Percentiles rank a stretch among this genome's conserved stretches.
Conservation (phyloP, 1,140 invertebrate species). For the Zaprionus africanus region DNA sequence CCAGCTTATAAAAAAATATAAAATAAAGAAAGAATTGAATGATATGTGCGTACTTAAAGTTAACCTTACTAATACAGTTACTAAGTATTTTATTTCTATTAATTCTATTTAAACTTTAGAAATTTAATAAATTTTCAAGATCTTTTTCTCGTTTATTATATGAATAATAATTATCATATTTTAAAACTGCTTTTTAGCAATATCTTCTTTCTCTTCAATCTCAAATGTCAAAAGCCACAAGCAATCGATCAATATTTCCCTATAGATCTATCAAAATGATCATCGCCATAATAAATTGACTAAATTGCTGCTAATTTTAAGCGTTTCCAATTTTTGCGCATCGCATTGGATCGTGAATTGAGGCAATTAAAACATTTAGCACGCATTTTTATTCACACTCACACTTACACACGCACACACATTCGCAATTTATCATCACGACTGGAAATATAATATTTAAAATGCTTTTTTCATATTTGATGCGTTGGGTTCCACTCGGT, state of each 20-base stretch:
- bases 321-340: conserved; percentile 61
- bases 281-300: conserved; percentile 43
- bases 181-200: neutral
- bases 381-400: conserved; percentile 62
- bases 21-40: too few species aligned
- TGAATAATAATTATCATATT: too few species aligned
- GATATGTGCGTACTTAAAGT: too few species aligned
- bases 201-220: neutral
- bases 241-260: conserved; percentile 27
- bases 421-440: conserved; percentile 60
- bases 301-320: conserved; percentile 58
- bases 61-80: too few species aligned
- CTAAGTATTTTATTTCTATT: too few species aligned
- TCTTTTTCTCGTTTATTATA: too few species aligned
- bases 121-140: too few species aligned
- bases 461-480: conserved; percentile 34
- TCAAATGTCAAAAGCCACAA: conserved; percentile 6
- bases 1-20: too few species aligned
- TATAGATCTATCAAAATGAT: conserved; percentile 38
- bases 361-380: conserved; percentile 76
- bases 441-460: conserved; percentile 44
- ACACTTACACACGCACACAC: conserved; percentile 23
- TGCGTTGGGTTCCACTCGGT: conserved; percentile 42
- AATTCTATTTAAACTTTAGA: too few species aligned
- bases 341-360: conserved; percentile 59